These are phyloP conservation scores for Lamellibrachia columna DNA, from an alignment of 2,888 invertebrate species.

Conservation along the genomic window DNA sequence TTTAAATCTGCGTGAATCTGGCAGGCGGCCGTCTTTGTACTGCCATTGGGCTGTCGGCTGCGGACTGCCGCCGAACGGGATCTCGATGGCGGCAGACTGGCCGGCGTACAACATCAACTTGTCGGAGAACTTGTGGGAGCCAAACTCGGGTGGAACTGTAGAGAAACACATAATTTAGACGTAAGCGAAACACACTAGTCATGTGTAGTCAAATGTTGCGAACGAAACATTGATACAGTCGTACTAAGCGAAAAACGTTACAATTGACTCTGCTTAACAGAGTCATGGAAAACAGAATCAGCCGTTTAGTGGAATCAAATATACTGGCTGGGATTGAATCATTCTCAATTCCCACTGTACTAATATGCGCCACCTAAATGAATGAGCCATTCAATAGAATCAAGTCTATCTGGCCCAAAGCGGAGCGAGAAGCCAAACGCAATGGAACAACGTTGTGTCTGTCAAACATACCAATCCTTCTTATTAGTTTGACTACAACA, in stretches of 20 bases:
- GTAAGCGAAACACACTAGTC: neutral
- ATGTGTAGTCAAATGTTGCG: neutral
- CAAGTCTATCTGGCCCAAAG: no score
- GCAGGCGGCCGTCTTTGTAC: conserved; percentile 33
- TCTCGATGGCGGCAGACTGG: conserved; percentile 39
- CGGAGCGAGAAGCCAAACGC: no score
- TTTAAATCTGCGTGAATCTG: conserved; percentile 34
- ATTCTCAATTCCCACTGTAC: no score
- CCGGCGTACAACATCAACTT: conserved; percentile 40
- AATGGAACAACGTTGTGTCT: no score
- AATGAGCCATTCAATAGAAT: no score
- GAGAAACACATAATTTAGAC: neutral
- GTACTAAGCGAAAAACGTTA: neutral
- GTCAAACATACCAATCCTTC: no score
- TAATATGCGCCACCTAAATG: no score
- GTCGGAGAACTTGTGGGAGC: conserved; percentile 37
- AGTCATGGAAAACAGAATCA: no score
- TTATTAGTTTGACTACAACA: no score
- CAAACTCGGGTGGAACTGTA: conserved; percentile 41
- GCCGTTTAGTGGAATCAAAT: no score
- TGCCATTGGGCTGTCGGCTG: conserved; percentile 35
- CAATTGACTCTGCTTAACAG: neutral
- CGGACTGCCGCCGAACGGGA: conserved; percentile 41
- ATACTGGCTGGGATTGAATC: no score
- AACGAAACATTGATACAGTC: neutral